Evolutionary conservation across 2,113 vertebrate genomes (phyloP).

Genomic region (Marmota flaviventris): DNA sequence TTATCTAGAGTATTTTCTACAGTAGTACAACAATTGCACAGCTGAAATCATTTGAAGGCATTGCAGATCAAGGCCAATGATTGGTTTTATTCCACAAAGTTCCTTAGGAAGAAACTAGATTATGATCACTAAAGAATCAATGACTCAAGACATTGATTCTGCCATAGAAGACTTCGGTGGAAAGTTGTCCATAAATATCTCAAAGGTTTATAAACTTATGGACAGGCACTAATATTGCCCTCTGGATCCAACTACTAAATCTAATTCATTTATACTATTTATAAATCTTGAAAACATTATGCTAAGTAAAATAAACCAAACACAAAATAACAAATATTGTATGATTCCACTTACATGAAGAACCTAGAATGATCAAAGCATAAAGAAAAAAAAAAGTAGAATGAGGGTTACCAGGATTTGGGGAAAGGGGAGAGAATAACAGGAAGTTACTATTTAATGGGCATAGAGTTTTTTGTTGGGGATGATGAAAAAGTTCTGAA

Average conservation of each 20-base stretch:
- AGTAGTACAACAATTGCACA: background rate
- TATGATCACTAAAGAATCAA: background rate
- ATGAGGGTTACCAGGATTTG: background rate
- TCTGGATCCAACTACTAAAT: background rate
- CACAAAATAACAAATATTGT: background rate
- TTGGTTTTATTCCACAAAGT: conserved; percentile 23
- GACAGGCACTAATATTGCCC: background rate
- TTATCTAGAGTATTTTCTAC: background rate
- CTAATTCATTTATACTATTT: background rate
- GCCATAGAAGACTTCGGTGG: background rate
- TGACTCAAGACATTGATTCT: background rate
- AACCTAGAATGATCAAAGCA: background rate
- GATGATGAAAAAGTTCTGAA: background rate
- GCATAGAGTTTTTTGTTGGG: background rate
- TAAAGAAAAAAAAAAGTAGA: background rate
- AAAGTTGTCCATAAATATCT: background rate
- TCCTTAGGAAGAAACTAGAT: conserved; percentile 43
- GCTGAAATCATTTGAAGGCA: background rate
- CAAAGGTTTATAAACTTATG: background rate
- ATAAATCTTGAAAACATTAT: conserved; percentile 21
- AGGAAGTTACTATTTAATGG: background rate
- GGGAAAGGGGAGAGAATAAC: no score
- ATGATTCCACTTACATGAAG: conserved; percentile 9
- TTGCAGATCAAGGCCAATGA: background rate
- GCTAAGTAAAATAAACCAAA: conserved; percentile 27